A percentile compares a stretch with the other conserved stretches of the same genome.
Conservation (phyloP, 2,113 vertebrate genomes). For the Tringa solitaria region DNA sequence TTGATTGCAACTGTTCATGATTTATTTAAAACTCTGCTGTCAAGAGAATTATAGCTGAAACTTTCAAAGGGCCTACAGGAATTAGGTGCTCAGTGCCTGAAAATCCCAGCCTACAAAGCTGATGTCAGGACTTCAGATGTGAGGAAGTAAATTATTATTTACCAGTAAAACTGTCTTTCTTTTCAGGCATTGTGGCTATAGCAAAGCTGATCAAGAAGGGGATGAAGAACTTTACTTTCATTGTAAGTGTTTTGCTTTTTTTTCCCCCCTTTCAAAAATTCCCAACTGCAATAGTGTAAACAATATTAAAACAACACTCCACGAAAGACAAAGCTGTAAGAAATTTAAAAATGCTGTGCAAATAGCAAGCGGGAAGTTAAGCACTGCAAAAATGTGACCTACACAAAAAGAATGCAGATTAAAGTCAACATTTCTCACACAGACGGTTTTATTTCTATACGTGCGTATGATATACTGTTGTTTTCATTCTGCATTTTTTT, state of each 20-base stretch:
- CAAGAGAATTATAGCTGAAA: conserved; percentile 13
- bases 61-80: conserved; percentile 30
- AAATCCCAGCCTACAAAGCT: conserved; percentile 17
- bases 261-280: not conserved
- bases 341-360: conserved; percentile 25
- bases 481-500: conserved; percentile 35
- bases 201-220: conserved; percentile 98
- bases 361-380: conserved; percentile 25
- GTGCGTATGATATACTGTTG: not conserved
- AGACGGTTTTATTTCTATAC: conserved; percentile 37
- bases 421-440: conserved; percentile 25
- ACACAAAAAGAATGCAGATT: conserved; percentile 22
- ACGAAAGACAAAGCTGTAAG: not conserved
- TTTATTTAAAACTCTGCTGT: conserved; percentile 49
- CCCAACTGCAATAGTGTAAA: not conserved
- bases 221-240: conserved; percentile 99
- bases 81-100: conserved; percentile 1
- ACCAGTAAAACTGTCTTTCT: conserved; percentile 13
- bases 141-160: conserved; percentile 3
- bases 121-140: not conserved
- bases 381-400: conserved; percentile 33
- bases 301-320: conserved; percentile 31
- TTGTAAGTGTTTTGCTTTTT: conserved; percentile 91
- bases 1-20: conserved; percentile 28
- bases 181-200: conserved; percentile 95